phyloP scores from a whole-genome alignment of 2,888 invertebrate species.

The Hyppa rectilinea region DNA sequence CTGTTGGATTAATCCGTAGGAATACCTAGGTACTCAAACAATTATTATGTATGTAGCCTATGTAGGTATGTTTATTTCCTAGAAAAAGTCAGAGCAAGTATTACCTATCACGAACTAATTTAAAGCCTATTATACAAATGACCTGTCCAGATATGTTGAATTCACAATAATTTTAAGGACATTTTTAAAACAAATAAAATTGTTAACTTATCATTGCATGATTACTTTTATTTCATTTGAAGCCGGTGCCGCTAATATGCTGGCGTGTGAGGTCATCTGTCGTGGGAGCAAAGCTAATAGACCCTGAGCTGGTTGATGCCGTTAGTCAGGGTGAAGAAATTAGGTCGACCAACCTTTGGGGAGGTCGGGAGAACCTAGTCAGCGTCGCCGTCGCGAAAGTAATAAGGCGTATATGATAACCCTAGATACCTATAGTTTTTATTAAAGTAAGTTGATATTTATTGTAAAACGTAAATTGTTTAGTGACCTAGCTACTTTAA shows the following conservation, averaged over 20 bases:
- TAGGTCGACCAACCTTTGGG: slow-evolving; percentile 60
- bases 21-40: too few species aligned
- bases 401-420: slow-evolving; percentile 2
- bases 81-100: too few species aligned
- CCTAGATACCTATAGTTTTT: not conserved
- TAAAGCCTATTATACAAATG: too few species aligned
- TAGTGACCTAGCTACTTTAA: not conserved
- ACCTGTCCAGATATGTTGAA: too few species aligned
- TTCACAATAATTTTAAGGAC: not conserved
- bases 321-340: slow-evolving; percentile 54
- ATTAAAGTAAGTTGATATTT: slow-evolving; percentile 4
- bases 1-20: too few species aligned
- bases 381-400: slow-evolving; percentile 17
- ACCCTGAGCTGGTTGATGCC: slow-evolving; percentile 37
- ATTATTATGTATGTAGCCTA: not conserved
- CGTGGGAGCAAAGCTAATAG: slow-evolving; percentile 58
- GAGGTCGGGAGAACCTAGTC: slow-evolving; percentile 32
- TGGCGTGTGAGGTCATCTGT: slow-evolving; percentile 32
- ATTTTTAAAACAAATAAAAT: not conserved
- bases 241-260: not conserved
- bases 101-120: too few species aligned
- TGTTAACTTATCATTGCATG: not conserved
- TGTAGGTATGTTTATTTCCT: too few species aligned
- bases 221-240: not conserved
- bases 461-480: not conserved